Evolutionary conservation across 2,113 vertebrate genomes (phyloP).

Genomic region (Cephalopterus ornatus): DNA sequence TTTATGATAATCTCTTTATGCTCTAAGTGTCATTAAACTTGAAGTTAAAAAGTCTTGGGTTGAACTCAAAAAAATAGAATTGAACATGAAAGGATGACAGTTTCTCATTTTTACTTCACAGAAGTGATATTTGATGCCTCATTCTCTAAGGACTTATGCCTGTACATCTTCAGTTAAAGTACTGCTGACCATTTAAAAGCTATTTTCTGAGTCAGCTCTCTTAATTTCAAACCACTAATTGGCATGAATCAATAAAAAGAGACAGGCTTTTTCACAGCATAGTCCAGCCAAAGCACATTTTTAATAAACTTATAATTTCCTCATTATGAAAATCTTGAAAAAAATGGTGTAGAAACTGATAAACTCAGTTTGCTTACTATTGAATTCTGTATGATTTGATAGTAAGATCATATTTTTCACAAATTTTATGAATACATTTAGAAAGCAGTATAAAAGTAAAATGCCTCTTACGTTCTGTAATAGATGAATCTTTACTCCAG

Average conservation of each 20-base stretch:
- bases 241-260: background rate
- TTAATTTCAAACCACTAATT: background rate
- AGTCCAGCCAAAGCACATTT: background rate
- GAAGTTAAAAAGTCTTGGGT: constrained; percentile 10
- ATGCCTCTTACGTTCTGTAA: background rate
- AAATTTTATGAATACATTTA: background rate
- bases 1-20: constrained; percentile 36
- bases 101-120: constrained; percentile 51
- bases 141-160: constrained; percentile 3
- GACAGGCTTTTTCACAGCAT: background rate
- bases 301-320: background rate
- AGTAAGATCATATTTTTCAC: background rate
- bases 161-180: background rate
- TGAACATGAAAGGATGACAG: constrained; percentile 3
- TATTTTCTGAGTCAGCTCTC: background rate
- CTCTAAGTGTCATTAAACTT: constrained; percentile 37
- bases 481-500: background rate
- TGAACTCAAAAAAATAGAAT: constrained; percentile 22
- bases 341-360: background rate
- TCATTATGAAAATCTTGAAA: background rate
- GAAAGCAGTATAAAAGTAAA: background rate
- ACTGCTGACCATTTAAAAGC: background rate
- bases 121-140: constrained; percentile 47
- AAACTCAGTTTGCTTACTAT: background rate
- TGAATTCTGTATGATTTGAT: background rate